phyloP scores from a whole-genome alignment of 2,797 vertebrate species.

The Chiroxiphia lanceolata region DNA sequence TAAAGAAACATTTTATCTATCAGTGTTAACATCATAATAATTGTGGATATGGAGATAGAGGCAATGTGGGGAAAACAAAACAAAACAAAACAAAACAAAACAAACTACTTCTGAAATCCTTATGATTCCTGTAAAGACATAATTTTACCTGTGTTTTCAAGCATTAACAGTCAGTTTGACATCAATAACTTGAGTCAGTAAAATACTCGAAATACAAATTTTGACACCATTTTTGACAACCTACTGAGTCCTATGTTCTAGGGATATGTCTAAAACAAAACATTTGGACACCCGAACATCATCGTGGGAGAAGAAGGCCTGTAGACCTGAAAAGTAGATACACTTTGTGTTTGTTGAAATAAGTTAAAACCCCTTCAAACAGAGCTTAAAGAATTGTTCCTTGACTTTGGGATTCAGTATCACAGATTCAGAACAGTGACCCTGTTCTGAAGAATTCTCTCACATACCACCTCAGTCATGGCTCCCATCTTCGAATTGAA shows the following conservation, averaged over 20 bases:
- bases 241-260: fast-evolving
- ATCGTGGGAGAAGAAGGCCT: background rate
- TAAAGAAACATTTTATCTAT: background rate
- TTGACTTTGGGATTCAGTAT: background rate
- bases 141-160: background rate
- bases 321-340: background rate
- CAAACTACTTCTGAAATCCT: background rate
- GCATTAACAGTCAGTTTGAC: background rate
- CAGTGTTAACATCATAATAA: background rate
- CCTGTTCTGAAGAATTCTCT: background rate
- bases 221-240: background rate
- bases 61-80: background rate
- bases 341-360: background rate
- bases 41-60: background rate
- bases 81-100: background rate
- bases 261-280: background rate
- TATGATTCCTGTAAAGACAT: background rate
- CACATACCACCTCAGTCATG: background rate
- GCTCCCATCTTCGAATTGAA: background rate
- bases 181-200: background rate
- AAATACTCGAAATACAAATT: background rate
- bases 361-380: background rate
- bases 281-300: background rate
- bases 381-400: background rate
- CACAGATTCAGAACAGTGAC: background rate